Evolutionary conservation across 2,797 vertebrate genomes (phyloP).

Genomic region (Myiothlypis coronata): DNA sequence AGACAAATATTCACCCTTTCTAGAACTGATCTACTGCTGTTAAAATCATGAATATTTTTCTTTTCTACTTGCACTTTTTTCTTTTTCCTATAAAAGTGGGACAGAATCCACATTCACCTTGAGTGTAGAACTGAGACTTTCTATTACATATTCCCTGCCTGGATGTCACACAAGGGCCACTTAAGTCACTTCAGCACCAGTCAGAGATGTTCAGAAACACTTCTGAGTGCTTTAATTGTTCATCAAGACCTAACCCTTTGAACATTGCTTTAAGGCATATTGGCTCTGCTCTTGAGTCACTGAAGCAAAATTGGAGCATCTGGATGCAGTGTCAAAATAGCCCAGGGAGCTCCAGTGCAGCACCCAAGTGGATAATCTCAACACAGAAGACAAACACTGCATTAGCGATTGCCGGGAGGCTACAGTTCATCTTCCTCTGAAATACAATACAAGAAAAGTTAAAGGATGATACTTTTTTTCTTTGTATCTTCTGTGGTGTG

Average conservation of each 20-base stretch:
- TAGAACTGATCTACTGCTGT: not conserved
- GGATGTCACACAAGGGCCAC: not conserved
- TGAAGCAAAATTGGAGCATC: constrained; percentile 71
- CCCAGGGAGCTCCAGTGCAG: constrained; percentile 37
- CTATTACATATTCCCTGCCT: not conserved
- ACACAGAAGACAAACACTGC: constrained; percentile 55
- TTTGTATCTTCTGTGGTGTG: not conserved
- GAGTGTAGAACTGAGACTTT: not conserved
- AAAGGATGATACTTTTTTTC: not conserved
- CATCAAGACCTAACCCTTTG: constrained; percentile 30
- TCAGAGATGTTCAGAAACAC: constrained; percentile 20
- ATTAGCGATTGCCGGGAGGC: constrained; percentile 27
- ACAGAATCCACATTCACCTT: not conserved
- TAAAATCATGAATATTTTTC: not conserved
- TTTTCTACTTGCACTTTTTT: not conserved
- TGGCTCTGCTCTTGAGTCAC: constrained; percentile 54
- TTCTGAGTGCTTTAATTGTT: constrained; percentile 14
- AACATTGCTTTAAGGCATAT: constrained; percentile 41
- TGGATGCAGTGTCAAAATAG: constrained; percentile 64
- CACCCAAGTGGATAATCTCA: constrained; percentile 52
- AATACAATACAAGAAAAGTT: constrained; percentile 37
- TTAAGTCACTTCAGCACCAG: constrained; percentile 24
- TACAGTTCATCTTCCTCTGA: constrained; percentile 23
- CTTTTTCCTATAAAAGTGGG: not conserved
- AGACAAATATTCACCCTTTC: not conserved